phyloP scores from a whole-genome alignment of 2,888 invertebrate species.

The Perdita meconis region DNA sequence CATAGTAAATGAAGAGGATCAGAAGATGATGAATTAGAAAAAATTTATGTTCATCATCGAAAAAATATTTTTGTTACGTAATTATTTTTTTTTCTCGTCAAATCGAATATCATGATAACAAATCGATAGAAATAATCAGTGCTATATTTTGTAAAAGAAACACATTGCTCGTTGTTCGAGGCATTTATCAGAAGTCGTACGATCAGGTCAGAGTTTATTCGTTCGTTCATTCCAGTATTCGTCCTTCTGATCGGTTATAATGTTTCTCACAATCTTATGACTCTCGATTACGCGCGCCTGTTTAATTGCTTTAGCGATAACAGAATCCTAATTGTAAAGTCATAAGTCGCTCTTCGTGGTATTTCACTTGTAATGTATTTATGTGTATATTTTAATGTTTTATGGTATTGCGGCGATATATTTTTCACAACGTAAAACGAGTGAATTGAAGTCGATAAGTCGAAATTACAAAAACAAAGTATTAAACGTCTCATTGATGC shows the following conservation, averaged over 20 bases:
- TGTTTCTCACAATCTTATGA: slow-evolving; percentile 40
- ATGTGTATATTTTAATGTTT: slow-evolving; percentile 38
- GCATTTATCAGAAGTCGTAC: slow-evolving; percentile 60
- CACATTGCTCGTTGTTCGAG: slow-evolving; percentile 43
- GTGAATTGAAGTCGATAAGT: slow-evolving; percentile 22
- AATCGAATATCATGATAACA: slow-evolving; percentile 12
- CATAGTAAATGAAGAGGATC: not conserved
- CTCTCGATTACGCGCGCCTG: slow-evolving; percentile 34
- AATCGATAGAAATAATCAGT: slow-evolving; percentile 36
- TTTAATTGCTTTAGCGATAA: slow-evolving; percentile 32
- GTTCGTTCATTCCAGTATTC: slow-evolving; percentile 44
- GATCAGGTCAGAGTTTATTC: slow-evolving; percentile 63
- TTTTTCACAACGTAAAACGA: slow-evolving; percentile 30
- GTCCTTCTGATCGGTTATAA: slow-evolving; percentile 15
- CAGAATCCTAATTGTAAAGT: slow-evolving; percentile 25
- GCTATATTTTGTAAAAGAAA: slow-evolving; percentile 3
- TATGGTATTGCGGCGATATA: slow-evolving; percentile 28
- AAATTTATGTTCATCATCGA: not conserved
- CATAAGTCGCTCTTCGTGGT: slow-evolving; percentile 3
- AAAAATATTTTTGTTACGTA: slow-evolving; percentile 25
- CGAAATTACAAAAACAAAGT: slow-evolving; percentile 30
- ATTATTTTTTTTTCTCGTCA: slow-evolving; percentile 18
- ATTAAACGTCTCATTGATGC: slow-evolving; percentile 33
- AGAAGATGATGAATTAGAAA: slow-evolving; percentile 2
- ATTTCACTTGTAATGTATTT: slow-evolving; percentile 21